Evolutionary conservation across 2,888 invertebrate species (phyloP).

Genomic region (Agrenia bidenticulata): DNA sequence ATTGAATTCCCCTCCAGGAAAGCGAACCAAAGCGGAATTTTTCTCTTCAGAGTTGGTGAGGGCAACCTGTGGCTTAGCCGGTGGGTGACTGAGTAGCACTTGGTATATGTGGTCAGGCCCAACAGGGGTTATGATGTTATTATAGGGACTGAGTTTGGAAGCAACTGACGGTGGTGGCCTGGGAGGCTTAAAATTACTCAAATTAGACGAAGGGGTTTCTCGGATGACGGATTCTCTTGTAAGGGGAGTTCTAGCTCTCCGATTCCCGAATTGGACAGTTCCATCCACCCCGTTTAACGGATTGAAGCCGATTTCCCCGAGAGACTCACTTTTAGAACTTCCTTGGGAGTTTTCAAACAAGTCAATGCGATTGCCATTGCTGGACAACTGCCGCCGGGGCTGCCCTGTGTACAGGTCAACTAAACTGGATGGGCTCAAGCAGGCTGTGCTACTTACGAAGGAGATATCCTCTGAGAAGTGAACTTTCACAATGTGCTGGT

Average conservation of each 20-base stretch:
- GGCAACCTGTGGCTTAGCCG: no score
- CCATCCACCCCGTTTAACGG: no score
- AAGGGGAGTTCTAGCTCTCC: background rate
- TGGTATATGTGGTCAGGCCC: background rate
- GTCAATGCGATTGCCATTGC: background rate
- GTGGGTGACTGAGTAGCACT: no score
- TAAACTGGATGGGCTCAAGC: slow-evolving; percentile 16
- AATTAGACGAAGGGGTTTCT: slow-evolving; percentile 2
- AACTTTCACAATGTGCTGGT: slow-evolving; percentile 35
- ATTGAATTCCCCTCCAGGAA: background rate
- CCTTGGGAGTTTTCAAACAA: no score
- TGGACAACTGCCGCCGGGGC: background rate
- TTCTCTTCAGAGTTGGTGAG: no score
- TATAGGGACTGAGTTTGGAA: no score
- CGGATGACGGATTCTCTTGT: slow-evolving; percentile 16
- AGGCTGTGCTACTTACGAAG: slow-evolving; percentile 13
- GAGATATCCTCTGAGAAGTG: slow-evolving; percentile 28
- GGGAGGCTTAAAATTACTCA: background rate
- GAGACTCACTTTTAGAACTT: no score
- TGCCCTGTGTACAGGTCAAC: slow-evolving; percentile 32
- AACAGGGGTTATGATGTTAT: background rate
- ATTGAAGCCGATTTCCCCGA: no score
- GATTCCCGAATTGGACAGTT: no score
- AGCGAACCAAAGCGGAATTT: no score
- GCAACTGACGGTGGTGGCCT: no score